Base-by-base conservation (phyloP, 2,888 invertebrate genomes). In the Asteroscopus sphinx region DNA sequence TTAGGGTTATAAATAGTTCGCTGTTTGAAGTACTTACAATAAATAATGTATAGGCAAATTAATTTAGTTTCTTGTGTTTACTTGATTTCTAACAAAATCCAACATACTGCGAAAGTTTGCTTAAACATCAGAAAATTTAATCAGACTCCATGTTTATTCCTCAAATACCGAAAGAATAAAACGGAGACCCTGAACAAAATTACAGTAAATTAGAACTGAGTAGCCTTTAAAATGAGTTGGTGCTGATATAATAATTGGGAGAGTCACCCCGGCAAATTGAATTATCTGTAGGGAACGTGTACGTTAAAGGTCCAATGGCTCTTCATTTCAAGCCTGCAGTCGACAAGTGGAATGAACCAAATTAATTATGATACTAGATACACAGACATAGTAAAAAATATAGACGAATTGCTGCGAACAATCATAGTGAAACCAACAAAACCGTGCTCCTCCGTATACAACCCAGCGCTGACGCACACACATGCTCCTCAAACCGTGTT, bases 161-260 rank as follows among this genome's bases (percentile, higher is more conserved):
- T 52, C 41, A 66, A 74, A 53, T 53, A 59, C 61, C 62, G 58
- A 69, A 66, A 71, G 51, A 71, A 70, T 62, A 69, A 73, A 76
- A 73, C 48, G 59, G 40, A 48, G 61, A 65, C 54, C 59, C 55
- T 59, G 64, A 80, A 80, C 73, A 62, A 75, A 75, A 73, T 80
- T 77, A 75, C 71, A 73, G 66, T 77, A 80, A 80, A 77, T 75
- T 77, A 77, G 71, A 67, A 56, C 53, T 59, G 68, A 66, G 68
- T 58, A 72, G 67, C 63, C 62, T 68, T 74, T 79, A 68, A 78
- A 75, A 72, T 75, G 71, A 73, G 71, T 71, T 68, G 74, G 70
- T 70, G 66, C 71, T 80, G 71, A 76, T 68, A 73, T 76, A 63
- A 72, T 79, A 76, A 79, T 79, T 79, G 76, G 68, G 64, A 63